Conservation (phyloP, 1,140 invertebrate genomes). For the Odontomachus brunneus region DNA sequence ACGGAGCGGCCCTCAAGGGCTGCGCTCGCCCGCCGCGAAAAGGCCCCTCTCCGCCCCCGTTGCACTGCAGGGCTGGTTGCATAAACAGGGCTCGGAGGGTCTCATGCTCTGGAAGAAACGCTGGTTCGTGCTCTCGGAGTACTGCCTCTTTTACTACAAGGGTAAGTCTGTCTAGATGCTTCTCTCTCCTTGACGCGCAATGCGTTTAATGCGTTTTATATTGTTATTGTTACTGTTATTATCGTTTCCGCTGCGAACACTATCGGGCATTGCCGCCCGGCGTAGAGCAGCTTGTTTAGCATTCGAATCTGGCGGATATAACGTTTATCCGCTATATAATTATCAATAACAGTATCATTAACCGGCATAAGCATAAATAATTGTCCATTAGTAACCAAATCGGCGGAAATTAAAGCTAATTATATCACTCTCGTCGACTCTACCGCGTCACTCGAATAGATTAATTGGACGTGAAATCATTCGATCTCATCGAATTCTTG, state of each 20-base stretch:
- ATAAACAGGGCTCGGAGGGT: slow-evolving; percentile 96
- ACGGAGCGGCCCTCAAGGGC: slow-evolving; percentile 87
- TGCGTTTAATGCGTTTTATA: neutral
- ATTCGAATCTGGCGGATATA: neutral
- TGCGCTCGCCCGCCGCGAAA: slow-evolving; percentile 92
- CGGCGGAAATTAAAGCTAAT: slow-evolving; percentile 33
- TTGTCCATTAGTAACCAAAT: slow-evolving; percentile 28
- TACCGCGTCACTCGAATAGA: neutral
- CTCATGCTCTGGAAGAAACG: slow-evolving; percentile 97
- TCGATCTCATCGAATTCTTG: neutral
- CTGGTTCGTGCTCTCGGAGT: slow-evolving; percentile 97
- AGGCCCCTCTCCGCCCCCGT: slow-evolving; percentile 92
- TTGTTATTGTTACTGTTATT: neutral
- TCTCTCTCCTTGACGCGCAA: neutral
- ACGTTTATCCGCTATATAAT: slow-evolving; percentile 33
- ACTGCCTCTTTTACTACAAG: slow-evolving; percentile 98
- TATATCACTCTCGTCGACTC: neutral
- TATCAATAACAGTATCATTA: slow-evolving; percentile 35
- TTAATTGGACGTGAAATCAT: neutral
- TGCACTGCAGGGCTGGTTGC: slow-evolving; percentile 94
- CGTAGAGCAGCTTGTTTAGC: neutral
- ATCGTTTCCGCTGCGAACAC: too few species aligned
- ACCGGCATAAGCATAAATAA: slow-evolving; percentile 32
- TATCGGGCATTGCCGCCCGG: neutral
- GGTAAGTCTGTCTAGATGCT: slow-evolving; percentile 86